A percentile compares a stretch with the other conserved stretches of the same genome.
Conservation (phyloP, 2,797 vertebrate genomes). For the Mallotus villosus region DNA sequence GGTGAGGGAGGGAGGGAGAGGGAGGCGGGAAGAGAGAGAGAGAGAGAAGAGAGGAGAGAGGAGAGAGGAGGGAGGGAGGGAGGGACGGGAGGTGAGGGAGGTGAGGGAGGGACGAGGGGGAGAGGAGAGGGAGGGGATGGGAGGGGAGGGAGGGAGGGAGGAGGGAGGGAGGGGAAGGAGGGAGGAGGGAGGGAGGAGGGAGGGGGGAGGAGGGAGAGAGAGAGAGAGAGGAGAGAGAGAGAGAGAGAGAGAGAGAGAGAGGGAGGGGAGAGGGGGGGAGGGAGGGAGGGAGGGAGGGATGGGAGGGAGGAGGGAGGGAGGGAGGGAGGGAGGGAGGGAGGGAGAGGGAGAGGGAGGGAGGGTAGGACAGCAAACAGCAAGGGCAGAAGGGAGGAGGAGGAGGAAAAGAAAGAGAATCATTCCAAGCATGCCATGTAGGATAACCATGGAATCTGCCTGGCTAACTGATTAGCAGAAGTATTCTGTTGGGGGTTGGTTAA, state of each 20-base stretch:
- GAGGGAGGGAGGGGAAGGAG: neutral
- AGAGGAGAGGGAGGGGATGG: conserved; percentile 7
- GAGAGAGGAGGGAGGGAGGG: no score
- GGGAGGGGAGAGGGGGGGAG: no score
- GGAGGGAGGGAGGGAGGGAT: no score
- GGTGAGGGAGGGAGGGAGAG: no score
- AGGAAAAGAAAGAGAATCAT: neutral
- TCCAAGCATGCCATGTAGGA: neutral
- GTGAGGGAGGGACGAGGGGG: neutral
- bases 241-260: no score
- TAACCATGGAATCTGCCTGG: neutral
- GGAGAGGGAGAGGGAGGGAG: no score
- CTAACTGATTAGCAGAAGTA: conserved; percentile 8
- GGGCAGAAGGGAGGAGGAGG: neutral
- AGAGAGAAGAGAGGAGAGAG: no score
- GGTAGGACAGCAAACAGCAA: neutral
- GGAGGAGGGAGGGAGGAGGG: neutral
- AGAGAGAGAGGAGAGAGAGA: no score
- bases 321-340: neutral
- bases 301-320: no score
- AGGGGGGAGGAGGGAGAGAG: neutral
- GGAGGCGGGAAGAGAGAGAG: no score
- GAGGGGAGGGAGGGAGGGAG: neutral
- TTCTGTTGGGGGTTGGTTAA: neutral
- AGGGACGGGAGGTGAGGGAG: no score